Conservation (phyloP, 2,888 invertebrate species). For the Diaphora mendica region DNA sequence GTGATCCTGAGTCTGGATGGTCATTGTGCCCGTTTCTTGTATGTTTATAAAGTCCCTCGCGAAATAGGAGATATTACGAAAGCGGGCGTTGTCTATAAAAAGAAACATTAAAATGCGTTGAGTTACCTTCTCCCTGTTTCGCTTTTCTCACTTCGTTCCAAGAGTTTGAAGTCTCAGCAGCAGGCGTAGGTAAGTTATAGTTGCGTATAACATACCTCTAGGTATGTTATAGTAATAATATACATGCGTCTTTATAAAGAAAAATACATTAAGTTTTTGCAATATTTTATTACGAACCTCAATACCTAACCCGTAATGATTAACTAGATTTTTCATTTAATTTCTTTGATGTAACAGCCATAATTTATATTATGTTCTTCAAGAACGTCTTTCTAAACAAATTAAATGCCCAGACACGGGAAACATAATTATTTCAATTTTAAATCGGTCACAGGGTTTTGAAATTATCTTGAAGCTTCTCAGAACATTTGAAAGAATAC, state of each 20-base stretch:
- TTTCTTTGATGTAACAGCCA: neutral
- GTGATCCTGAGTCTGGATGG: no score
- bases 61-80: no score
- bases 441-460: constrained; percentile 59
- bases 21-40: no score
- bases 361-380: neutral
- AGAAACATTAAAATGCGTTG: no score
- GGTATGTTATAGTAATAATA: no score
- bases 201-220: no score
- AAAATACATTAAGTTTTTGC: neutral
- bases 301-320: neutral
- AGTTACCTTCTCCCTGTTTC: no score
- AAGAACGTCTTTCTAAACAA: constrained; percentile 59
- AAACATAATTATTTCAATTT: constrained; percentile 74
- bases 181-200: no score
- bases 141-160: neutral
- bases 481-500: constrained; percentile 67
- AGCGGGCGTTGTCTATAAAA: no score
- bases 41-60: no score
- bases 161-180: neutral
- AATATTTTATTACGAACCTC: neutral
- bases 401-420: constrained; percentile 73
- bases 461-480: constrained; percentile 66
- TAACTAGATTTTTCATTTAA: neutral
- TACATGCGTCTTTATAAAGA: neutral